Conservation (phyloP, 2,797 vertebrate species). For the Dicrostonyx torquatus region DNA sequence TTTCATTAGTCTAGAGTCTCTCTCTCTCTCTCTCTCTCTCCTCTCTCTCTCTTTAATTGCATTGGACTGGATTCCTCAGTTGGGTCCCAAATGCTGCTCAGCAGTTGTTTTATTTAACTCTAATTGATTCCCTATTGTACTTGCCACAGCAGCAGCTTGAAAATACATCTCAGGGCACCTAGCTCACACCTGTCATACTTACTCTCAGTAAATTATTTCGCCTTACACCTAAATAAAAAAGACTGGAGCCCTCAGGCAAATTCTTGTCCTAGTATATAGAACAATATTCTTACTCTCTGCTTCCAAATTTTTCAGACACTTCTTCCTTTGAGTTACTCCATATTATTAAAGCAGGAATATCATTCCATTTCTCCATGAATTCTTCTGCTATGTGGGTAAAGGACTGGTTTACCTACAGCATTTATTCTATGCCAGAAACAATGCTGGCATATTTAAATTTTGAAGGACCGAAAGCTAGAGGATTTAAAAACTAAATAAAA, state of each 20-base stretch:
- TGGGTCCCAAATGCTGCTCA: conserved; percentile 17
- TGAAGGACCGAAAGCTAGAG: not conserved
- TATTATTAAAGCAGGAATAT: not conserved
- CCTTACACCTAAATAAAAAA: conserved; percentile 40
- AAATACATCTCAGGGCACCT: conserved; percentile 48
- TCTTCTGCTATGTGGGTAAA: not conserved
- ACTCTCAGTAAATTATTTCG: conserved; percentile 35
- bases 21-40: not conserved
- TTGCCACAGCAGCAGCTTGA: conserved; percentile 47
- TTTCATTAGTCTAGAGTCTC: not conserved
- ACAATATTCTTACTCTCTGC: not conserved
- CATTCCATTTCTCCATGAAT: not conserved
- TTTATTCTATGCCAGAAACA: not conserved
- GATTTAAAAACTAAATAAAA: too few relatives aligned
- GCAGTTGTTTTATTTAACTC: conserved; percentile 68
- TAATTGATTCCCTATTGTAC: conserved; percentile 64
- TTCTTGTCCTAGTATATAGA: not conserved
- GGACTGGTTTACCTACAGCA: not conserved
- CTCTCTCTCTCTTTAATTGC: not conserved
- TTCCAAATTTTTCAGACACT: conserved; percentile 18
- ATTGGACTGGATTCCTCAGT: conserved; percentile 36
- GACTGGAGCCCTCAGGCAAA: conserved; percentile 11
- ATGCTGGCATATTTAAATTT: not conserved
- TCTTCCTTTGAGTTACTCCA: not conserved
- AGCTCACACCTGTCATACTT: conserved; percentile 59